Conservation (phyloP, 2,113 vertebrate species). For the Myocastor coypus region DNA sequence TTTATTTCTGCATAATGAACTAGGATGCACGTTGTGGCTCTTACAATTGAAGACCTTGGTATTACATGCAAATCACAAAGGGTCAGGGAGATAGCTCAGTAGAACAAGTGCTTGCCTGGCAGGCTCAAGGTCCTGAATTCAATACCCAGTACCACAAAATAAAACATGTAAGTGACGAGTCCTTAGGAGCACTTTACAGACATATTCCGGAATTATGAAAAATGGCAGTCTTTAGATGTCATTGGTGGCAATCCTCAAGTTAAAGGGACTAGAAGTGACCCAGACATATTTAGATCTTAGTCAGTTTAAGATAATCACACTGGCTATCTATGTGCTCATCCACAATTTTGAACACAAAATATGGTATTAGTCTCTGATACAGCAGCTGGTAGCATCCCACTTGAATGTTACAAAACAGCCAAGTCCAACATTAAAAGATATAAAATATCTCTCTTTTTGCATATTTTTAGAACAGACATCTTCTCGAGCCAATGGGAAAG, state of each 20-base stretch:
- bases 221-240: not conserved
- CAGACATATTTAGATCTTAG: not conserved
- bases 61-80: not conserved
- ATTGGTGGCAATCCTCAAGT: not conserved
- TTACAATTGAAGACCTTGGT: not conserved
- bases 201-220: not conserved
- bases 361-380: not conserved
- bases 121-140: too few species aligned
- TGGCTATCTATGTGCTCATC: not conserved
- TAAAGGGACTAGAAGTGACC: not conserved
- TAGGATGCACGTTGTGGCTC: not conserved
- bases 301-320: not conserved
- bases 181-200: not conserved
- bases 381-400: not conserved
- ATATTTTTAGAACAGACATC: not conserved
- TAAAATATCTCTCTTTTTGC: not conserved
- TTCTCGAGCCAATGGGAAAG: not conserved
- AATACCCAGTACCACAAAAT: too few species aligned
- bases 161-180: not conserved
- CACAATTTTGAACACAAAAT: not conserved
- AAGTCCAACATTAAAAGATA: not conserved
- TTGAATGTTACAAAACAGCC: conserved; percentile 18
- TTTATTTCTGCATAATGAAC: not conserved
- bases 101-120: too few species aligned
- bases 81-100: too few species aligned